Base-by-base conservation (phyloP, 2,797 vertebrate genomes). In the Sitta carolinensis region DNA sequence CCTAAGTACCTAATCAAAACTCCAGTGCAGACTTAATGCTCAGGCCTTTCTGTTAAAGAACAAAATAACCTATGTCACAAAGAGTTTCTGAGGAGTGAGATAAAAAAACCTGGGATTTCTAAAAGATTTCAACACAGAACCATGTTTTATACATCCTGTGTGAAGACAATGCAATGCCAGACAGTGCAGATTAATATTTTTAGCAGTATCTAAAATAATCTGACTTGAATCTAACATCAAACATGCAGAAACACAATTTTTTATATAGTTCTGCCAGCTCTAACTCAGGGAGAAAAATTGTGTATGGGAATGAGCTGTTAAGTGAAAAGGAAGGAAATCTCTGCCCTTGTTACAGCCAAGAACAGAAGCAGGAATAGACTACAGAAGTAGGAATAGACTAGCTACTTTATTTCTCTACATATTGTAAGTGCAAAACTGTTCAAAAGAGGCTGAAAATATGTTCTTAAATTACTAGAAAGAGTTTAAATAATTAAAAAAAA, bases 331-430 rank as follows among this genome's bases (percentile, higher is more conserved):
- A 11, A 69, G 13, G 5, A 78, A 54, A 36, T 54, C 69, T 84
- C 26, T 57, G 9, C 58, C 20, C 5, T 52, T 62, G 6, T 58
- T 76, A 48, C 11, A 70, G 10, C 3, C 0, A 0, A 70, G 19
- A 77, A 50, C 7, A 67, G n/a, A 62, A 84, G 30, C 3, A 36
- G 36, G 36, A 36, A 36, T 36, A 36, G 36, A 36, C 36, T 36
- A 36, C 36, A 36, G 36, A 36, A 36, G 36, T 10, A 69, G 19
- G 18, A 79, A 79, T 17, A 70, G 2, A 3, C 5, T 48, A 25
- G 5, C 32, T 62, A 38, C 17, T 63, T 58, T 64, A 29, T n/a
- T 86, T 64, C 20, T 77, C 30, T 26, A 10, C 5, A 43, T 61
- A 50, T 83, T 85, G 74, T 21, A 73, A 26, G 3, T 16, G 5